phyloP scores from a whole-genome alignment of 2,888 invertebrate genomes.

The Hetaerina titia region DNA sequence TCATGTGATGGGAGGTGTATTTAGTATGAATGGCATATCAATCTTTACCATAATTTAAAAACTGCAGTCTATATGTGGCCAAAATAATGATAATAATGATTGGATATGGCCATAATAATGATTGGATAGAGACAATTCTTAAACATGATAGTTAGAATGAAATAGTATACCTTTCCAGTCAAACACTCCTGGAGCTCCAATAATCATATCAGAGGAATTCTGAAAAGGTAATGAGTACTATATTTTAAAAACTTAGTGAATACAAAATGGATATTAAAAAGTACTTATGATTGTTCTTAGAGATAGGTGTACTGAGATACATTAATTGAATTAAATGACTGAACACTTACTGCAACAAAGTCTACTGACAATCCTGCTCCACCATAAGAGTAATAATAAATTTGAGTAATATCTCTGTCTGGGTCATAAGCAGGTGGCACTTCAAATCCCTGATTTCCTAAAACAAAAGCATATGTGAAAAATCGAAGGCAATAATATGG shows the following conservation, averaged over 20 bases:
- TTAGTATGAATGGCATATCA: too few relatives aligned
- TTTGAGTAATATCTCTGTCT: slow-evolving; percentile 72
- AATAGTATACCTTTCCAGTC: slow-evolving; percentile 74
- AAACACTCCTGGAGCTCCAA: slow-evolving; percentile 75
- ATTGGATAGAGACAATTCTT: background rate
- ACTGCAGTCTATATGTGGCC: too few relatives aligned
- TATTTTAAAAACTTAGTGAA: too few relatives aligned
- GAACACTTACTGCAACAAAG: slow-evolving; percentile 70
- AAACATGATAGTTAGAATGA: background rate
- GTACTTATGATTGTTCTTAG: background rate
- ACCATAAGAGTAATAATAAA: slow-evolving; percentile 74
- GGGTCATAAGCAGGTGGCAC: background rate
- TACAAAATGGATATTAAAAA: background rate
- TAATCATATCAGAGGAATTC: slow-evolving; percentile 71
- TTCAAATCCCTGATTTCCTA: slow-evolving; percentile 47
- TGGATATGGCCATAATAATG: too few relatives aligned
- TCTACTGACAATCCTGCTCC: slow-evolving; percentile 74
- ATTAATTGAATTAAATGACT: slow-evolving; percentile 70
- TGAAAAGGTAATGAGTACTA: slow-evolving; percentile 6
- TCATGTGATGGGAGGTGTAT: too few relatives aligned
- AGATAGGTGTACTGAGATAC: too few relatives aligned
- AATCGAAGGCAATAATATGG: background rate
- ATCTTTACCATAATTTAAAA: too few relatives aligned
- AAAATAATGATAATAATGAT: too few relatives aligned
- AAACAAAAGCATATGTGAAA: background rate